Base-by-base conservation (phyloP, 2,797 vertebrate species). In the Thalassophryne amazonica region DNA sequence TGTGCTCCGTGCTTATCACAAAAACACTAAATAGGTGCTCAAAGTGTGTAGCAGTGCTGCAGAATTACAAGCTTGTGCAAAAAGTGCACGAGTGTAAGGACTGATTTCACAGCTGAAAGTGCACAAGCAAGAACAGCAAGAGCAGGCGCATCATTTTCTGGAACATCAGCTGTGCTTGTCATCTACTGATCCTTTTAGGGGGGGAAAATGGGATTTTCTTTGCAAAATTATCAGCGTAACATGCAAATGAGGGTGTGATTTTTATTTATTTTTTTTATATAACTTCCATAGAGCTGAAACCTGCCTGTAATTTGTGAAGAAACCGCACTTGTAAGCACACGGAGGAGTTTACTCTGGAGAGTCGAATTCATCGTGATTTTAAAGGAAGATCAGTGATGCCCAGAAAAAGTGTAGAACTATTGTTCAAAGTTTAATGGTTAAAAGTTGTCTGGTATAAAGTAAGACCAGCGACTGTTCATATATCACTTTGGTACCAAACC, bases 401-500 rank as follows among this genome's bases (percentile, higher is more conserved):
- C 4, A 11, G 43, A 57, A 19, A 48, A 54, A 58, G 30, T 42
- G 28, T 38, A 20, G 5, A 36, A 41, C 56, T 22, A 45, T 70
- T 42, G 50, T 41, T 78, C 40, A 56, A 24, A 47, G 35, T 11
- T 18, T 50, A 55, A 72, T 48, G 61, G 60, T 60, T 65, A 32
- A 60, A 51, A 59, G n/a, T 39, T 58, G 72, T 73, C 52, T 17
- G 2, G 36, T 31, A 14, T 61, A 56, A 74, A 74, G 67, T 57
- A 49, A 69, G 52, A 57, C 65, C 48, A 38, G 32, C 28, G 42
- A 53, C 39, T 47, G 51, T 60, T 56, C 41, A 62, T 74, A 57
- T 31, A 63, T 77, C 68, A 68, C 51, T 52, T 21, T 21, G 43
- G 30, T 57, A 66, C 67, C 60, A 60, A 69, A 60, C 42, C 41